These are phyloP conservation scores for Toxotes lorentzi DNA, from an alignment of 2,797 vertebrate species.

Conservation along the genomic window DNA sequence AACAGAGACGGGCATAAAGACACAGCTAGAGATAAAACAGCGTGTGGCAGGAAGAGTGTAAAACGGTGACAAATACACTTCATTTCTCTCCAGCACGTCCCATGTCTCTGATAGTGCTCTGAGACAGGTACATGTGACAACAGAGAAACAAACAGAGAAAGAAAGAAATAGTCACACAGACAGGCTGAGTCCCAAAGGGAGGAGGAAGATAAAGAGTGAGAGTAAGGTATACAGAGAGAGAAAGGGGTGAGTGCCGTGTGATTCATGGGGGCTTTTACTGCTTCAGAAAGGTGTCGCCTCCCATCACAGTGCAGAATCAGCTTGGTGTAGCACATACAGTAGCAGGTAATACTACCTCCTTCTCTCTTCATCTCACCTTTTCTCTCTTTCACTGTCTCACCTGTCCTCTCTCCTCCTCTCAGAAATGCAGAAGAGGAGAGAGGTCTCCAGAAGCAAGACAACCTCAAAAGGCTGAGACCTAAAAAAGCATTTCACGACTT, in stretches of 20 bases:
- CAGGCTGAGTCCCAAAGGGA: slow-evolving; percentile 50
- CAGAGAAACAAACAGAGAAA: slow-evolving; percentile 47
- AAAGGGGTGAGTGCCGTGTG: slow-evolving; percentile 51
- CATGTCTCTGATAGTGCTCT: slow-evolving; percentile 35
- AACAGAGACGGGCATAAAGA: slow-evolving; percentile 22
- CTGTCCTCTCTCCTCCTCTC: slow-evolving; percentile 21
- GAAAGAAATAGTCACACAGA: slow-evolving; percentile 38
- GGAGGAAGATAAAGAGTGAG: slow-evolving; percentile 44
- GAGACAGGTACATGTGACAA: slow-evolving; percentile 66
- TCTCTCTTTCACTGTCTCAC: slow-evolving; percentile 28
- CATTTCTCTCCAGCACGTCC: slow-evolving; percentile 38
- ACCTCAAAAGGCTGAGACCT: slow-evolving; percentile 38
- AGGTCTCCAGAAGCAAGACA: slow-evolving; percentile 22
- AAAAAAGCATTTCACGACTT: slow-evolving; percentile 29
- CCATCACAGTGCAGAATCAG: slow-evolving; percentile 73
- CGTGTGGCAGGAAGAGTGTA: slow-evolving; percentile 57
- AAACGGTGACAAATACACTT: slow-evolving; percentile 72
- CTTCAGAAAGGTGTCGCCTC: slow-evolving; percentile 79
- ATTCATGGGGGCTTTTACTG: slow-evolving; percentile 80
- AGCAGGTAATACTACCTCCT: slow-evolving; percentile 52
- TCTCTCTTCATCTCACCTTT: slow-evolving; percentile 36
- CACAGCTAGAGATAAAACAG: slow-evolving; percentile 44
- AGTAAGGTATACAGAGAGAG: slow-evolving; percentile 40
- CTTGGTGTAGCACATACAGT: slow-evolving; percentile 56
- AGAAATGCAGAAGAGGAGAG: slow-evolving; percentile 25